Percentiles rank a stretch among this genome's conserved stretches.
Evolutionary conservation across 2,113 vertebrate species (phyloP).

Genomic region (Coptodon bakossiorum): DNA sequence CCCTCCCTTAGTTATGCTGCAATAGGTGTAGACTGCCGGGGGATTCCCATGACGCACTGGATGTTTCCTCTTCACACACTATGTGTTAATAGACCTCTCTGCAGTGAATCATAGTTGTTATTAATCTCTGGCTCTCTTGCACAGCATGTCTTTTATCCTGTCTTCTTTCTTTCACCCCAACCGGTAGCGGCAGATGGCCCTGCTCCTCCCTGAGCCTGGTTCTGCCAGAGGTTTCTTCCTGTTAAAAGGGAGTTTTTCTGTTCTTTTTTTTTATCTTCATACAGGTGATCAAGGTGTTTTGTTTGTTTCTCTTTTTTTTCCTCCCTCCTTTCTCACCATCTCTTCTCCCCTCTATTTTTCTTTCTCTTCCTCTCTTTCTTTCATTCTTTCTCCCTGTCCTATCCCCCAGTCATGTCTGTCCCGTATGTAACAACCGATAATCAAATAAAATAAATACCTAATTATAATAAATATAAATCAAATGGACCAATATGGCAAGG

Average conservation of each 20-base stretch:
- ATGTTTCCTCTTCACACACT: neutral
- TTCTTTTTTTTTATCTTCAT: rapidly evolving
- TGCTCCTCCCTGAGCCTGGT: neutral
- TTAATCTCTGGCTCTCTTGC: rapidly evolving
- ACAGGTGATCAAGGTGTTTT: neutral
- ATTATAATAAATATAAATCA: neutral
- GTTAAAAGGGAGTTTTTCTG: neutral
- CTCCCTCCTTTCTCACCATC: neutral
- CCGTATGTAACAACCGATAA: rapidly evolving
- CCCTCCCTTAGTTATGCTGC: too few species aligned
- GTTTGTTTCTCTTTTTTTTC: neutral
- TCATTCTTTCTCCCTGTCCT: neutral
- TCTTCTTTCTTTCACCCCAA: rapidly evolving
- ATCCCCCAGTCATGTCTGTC: neutral
- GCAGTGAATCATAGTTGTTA: neutral
- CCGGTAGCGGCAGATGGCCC: rapidly evolving
- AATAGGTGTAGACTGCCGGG: rapidly evolving
- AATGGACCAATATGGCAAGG: neutral
- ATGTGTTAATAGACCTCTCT: rapidly evolving
- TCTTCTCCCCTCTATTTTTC: neutral
- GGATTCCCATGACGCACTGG: neutral
- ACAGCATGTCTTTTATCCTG: neutral
- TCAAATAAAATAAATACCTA: neutral
- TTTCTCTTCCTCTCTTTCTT: neutral
- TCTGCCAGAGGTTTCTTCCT: rapidly evolving